Evolutionary conservation across 1,140 invertebrate genomes (phyloP).

Genomic region (Bombus turneri): DNA sequence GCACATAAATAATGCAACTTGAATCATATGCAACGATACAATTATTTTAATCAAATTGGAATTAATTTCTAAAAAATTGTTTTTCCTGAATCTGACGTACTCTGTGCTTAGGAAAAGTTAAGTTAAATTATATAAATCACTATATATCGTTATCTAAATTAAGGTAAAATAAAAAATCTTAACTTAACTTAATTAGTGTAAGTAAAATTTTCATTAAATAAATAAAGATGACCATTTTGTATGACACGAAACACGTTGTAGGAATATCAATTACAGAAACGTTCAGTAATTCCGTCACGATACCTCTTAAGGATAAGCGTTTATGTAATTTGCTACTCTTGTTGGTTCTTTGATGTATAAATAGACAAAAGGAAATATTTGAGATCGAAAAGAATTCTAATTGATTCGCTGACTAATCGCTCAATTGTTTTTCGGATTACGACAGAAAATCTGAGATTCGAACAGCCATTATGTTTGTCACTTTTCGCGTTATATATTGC

Average conservation of each 20-base stretch:
- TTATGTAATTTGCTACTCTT: not conserved
- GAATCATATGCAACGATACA: not conserved
- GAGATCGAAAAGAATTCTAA: not conserved
- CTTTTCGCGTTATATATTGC: constrained; percentile 6
- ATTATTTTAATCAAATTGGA: not conserved
- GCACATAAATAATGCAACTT: not conserved
- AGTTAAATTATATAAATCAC: not conserved
- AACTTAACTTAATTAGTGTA: too few relatives aligned
- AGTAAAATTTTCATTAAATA: too few relatives aligned
- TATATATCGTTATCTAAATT: not conserved
- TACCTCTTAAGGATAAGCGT: too few relatives aligned
- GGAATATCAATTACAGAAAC: too few relatives aligned
- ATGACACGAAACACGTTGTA: too few relatives aligned
- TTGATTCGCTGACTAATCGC: not conserved
- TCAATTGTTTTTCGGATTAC: not conserved
- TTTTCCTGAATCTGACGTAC: not conserved
- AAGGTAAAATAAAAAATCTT: not conserved
- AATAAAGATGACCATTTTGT: too few relatives aligned
- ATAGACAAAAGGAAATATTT: not conserved
- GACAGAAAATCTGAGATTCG: constrained; percentile 11
- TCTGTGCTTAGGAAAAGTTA: too few relatives aligned
- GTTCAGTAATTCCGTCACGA: too few relatives aligned
- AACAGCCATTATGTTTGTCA: constrained; percentile 5
- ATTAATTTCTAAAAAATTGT: not conserved
- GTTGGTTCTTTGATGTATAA: too few relatives aligned